Evolutionary conservation across 2,797 vertebrate genomes (phyloP).

Genomic region (Anguilla anguilla): DNA sequence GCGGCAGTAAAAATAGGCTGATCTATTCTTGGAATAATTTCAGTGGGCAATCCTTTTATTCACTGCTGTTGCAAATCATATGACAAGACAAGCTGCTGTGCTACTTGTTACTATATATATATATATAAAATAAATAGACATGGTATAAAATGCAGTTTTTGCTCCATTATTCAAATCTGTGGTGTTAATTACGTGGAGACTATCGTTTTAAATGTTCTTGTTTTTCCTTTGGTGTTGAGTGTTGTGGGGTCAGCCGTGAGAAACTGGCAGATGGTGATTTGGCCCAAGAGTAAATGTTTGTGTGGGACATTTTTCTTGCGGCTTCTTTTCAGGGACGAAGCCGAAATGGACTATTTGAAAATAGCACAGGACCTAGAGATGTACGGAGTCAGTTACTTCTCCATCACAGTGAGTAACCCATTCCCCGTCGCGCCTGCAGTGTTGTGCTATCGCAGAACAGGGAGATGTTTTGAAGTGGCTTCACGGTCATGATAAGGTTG

Average conservation of each 20-base stretch:
- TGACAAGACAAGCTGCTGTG: not conserved
- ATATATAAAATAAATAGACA: not conserved
- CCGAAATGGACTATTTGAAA: constrained; percentile 93
- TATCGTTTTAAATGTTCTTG: not conserved
- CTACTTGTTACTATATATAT: not conserved
- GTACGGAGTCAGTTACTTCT: constrained; percentile 92
- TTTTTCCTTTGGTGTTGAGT: not conserved
- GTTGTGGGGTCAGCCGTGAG: not conserved
- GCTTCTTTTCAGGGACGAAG: constrained; percentile 78
- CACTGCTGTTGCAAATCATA: not conserved
- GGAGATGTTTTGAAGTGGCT: not conserved
- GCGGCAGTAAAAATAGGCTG: not conserved
- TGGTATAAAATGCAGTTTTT: not conserved
- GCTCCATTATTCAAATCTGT: not conserved
- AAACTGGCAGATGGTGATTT: not conserved
- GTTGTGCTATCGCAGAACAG: not conserved
- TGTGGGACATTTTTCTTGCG: not conserved
- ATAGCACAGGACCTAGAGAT: constrained; percentile 92
- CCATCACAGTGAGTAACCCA: constrained; percentile 81
- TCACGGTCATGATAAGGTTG: not conserved
- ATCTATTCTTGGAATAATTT: not conserved
- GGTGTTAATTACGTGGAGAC: not conserved
- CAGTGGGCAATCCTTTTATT: not conserved
- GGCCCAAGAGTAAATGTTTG: not conserved
- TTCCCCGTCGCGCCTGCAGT: constrained; percentile 9